A percentile compares a stretch with the other conserved stretches of the same genome.
These are phyloP conservation scores for Chionis minor DNA, from an alignment of 2,113 vertebrate species.

Conservation along the genomic window DNA sequence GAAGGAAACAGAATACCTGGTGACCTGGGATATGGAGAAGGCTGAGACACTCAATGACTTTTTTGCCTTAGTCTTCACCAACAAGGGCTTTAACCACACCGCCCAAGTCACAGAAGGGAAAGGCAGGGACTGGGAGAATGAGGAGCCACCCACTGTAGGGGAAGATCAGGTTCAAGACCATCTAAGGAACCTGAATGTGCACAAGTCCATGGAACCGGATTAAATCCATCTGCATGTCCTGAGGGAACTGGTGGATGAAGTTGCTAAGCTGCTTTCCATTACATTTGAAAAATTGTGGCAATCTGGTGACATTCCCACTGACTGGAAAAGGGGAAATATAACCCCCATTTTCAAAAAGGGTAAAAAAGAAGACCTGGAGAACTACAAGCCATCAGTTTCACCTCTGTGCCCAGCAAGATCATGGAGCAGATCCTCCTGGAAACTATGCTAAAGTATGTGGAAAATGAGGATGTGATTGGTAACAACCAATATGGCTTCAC, in stretches of 20 bases:
- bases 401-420: not conserved
- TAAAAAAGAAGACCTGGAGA: not conserved
- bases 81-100: not conserved
- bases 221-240: not conserved
- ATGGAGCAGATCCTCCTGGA: not conserved
- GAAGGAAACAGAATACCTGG: not conserved
- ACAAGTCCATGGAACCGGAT: not conserved
- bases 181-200: not conserved
- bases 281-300: not conserved
- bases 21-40: not conserved
- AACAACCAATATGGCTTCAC: not conserved
- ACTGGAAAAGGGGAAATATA: not conserved
- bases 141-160: not conserved
- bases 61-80: not conserved
- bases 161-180: not conserved
- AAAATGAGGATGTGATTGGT: not conserved
- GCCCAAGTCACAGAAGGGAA: not conserved
- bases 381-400: not conserved
- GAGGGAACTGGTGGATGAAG: not conserved
- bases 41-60: not conserved
- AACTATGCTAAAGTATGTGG: not conserved
- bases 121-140: not conserved
- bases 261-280: not conserved
- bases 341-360: not conserved
- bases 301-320: not conserved